Conservation (phyloP, 2,888 invertebrate genomes). For the Pharmacophagus antenor region DNA sequence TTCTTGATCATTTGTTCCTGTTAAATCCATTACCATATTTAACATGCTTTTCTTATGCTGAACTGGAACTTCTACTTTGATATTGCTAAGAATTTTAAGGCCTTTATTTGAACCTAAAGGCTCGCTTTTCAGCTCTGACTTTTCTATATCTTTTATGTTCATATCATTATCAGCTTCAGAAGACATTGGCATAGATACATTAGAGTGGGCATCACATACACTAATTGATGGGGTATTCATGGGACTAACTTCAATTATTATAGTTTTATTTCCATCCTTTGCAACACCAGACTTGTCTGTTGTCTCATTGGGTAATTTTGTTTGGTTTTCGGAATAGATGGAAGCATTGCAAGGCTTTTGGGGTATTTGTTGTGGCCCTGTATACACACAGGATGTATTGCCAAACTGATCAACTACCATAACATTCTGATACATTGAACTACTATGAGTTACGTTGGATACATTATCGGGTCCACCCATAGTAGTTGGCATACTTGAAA, state of each 20-base stretch:
- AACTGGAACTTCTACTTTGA: conserved; percentile 78
- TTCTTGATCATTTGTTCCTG: conserved; percentile 59
- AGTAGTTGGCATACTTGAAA: conserved; percentile 63
- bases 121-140: conserved; percentile 49
- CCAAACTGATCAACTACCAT: conserved; percentile 75
- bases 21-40: conserved; percentile 71
- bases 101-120: conserved; percentile 58
- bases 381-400: conserved; percentile 70
- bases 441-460: conserved; percentile 61
- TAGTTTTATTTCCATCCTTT: conserved; percentile 60
- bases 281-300: conserved; percentile 47
- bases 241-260: conserved; percentile 70
- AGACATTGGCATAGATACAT: conserved; percentile 34
- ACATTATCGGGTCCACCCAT: conserved; percentile 60
- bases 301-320: conserved; percentile 41
- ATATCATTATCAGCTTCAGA: conserved; percentile 35
- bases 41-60: conserved; percentile 72
- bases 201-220: conserved; percentile 36
- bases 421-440: conserved; percentile 72
- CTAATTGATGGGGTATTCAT: conserved; percentile 44
- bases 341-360: conserved; percentile 53
- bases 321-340: conserved; percentile 47
- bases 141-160: conserved; percentile 39
- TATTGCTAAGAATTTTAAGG: conserved; percentile 76
- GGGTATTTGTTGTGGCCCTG: conserved; percentile 58